phyloP scores from a whole-genome alignment of 1,140 invertebrate genomes.

The Amyelois transitella region DNA sequence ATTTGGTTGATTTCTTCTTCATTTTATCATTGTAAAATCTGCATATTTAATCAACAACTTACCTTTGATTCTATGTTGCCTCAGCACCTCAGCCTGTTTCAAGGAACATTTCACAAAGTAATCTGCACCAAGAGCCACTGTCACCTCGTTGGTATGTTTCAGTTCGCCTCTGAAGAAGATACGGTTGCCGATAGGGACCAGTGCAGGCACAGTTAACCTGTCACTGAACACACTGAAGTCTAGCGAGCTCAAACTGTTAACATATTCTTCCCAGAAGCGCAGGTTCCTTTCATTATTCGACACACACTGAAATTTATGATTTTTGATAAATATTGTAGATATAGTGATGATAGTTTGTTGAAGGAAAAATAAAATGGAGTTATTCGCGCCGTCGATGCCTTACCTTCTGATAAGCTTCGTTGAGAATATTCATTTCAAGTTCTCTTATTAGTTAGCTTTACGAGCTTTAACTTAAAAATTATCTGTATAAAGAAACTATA shows the following conservation, averaged over 20 bases:
- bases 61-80: constrained; percentile 78
- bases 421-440: constrained; percentile 21
- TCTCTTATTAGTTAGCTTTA: neutral
- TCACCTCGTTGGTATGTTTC: constrained; percentile 85
- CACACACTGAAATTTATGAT: constrained; percentile 37
- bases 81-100: constrained; percentile 78
- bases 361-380: too few relatives aligned
- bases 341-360: too few relatives aligned
- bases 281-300: constrained; percentile 51
- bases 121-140: constrained; percentile 81
- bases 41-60: constrained; percentile 3
- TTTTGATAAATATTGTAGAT: too few relatives aligned
- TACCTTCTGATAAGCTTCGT: constrained; percentile 22
- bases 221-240: constrained; percentile 50
- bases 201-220: constrained; percentile 63
- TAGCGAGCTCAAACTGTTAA: constrained; percentile 38
- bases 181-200: constrained; percentile 80
- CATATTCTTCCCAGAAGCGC: constrained; percentile 56
- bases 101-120: constrained; percentile 83
- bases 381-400: too few relatives aligned
- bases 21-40: too few relatives aligned
- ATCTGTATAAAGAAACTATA: neutral
- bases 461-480: too few relatives aligned
- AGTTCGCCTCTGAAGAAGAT: constrained; percentile 82
- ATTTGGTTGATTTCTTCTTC: too few relatives aligned